A percentile compares a stretch with the other conserved stretches of the same genome.
phyloP scores from a whole-genome alignment of 2,797 vertebrate species.

The Pelodytes ibericus region DNA sequence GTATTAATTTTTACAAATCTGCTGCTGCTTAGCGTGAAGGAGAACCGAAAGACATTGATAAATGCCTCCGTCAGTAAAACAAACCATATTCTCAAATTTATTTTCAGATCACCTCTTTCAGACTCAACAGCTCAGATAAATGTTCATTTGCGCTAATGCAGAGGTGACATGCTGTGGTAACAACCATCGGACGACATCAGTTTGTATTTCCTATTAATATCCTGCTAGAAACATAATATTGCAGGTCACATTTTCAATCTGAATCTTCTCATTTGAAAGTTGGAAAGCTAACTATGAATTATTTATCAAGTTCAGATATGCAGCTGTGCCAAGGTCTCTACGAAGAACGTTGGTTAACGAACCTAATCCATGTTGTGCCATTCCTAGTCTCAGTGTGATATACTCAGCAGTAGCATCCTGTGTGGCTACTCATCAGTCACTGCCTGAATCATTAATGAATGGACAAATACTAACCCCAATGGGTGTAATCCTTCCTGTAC shows the following conservation, averaged over 20 bases:
- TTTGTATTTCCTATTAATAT: slow-evolving; percentile 57
- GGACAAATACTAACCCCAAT: slow-evolving; percentile 1
- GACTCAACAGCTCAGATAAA: slow-evolving; percentile 52
- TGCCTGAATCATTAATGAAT: slow-evolving; percentile 45
- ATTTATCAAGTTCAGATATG: slow-evolving; percentile 57
- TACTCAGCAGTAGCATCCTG: slow-evolving; percentile 14
- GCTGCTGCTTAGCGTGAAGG: slow-evolving; percentile 38
- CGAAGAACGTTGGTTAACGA: slow-evolving; percentile 53
- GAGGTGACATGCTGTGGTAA: slow-evolving; percentile 56
- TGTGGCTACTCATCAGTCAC: slow-evolving; percentile 41
- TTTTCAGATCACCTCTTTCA: slow-evolving; percentile 51
- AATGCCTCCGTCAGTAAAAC: slow-evolving; percentile 38
- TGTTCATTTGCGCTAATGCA: slow-evolving; percentile 55
- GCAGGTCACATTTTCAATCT: slow-evolving; percentile 57
- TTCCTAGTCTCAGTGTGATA: slow-evolving; percentile 50
- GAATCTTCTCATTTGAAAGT: slow-evolving; percentile 57
- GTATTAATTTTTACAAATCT: slow-evolving; percentile 49
- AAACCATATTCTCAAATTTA: slow-evolving; percentile 42
- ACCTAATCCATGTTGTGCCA: slow-evolving; percentile 55
- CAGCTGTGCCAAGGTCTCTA: slow-evolving; percentile 54
- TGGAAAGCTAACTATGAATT: slow-evolving; percentile 56
- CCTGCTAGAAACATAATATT: slow-evolving; percentile 57
- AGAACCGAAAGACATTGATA: slow-evolving; percentile 53
- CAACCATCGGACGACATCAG: slow-evolving; percentile 52
- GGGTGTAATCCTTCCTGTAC: neutral